Evolutionary conservation across 2,888 invertebrate species (phyloP), one percentile per base, ranked within the genome.

Genomic region (Drosophila nr. fundita): DNA sequence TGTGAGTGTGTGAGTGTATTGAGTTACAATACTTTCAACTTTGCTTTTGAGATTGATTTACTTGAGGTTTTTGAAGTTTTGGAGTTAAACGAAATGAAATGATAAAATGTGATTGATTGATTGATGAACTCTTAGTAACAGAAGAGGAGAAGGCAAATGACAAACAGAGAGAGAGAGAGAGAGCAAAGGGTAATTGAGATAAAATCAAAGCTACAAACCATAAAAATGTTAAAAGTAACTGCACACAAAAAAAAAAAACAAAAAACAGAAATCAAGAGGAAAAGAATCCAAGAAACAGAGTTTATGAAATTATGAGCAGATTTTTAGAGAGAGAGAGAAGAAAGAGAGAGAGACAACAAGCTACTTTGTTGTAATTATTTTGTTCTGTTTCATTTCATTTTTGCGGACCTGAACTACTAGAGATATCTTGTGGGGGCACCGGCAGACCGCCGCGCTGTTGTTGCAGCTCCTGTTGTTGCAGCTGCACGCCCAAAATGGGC

Each of bases 401-500:
- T 91, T 91, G 91, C 92, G 93, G 92, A 93, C 93, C 93, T 93
- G 93, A 93, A 74, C 93, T 92, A 87, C 93, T 93, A 78, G 93
- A 92, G 67, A 93, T 91, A 83, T 93, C 94, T 94, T 93, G 93
- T 93, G 91, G 92, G 93, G 94, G 93, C 94, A 94, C 89, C 91
- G 94, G 92, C 94, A 94, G 93, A 93, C 93, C 89, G 82, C 91
- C 91, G 92, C 94, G 89, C 87, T 92, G 91, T 92, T 93, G 86
- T 30, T 91, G 90, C 82, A 91, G 87, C 80, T 91, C 91, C 93
- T 93, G 91, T 92, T 93, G 86, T 68, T 92, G 92, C 86, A 91
- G 77, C 60, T 91, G 91, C 4, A 91, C 91, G 60, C 91, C 91
- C 79, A 91, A 61, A 54, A 91, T 91, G 72, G 91, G 91, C 91